Evolutionary conservation across 2,888 invertebrate species (phyloP).

Genomic region (Deroplatys truncata): DNA sequence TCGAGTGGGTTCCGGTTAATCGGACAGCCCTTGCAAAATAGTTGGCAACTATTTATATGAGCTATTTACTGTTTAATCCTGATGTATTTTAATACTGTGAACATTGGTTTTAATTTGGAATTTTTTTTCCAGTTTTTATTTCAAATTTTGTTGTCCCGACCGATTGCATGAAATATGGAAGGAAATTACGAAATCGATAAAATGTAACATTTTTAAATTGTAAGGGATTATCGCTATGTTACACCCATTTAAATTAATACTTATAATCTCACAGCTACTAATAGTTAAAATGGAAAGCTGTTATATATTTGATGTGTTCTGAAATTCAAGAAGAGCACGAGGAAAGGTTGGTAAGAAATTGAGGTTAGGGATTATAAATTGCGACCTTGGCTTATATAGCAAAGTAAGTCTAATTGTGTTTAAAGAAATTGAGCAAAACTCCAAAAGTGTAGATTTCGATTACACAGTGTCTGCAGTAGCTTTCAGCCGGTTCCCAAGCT

Average conservation of each 20-base stretch:
- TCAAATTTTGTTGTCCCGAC: not conserved
- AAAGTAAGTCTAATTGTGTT: too few species aligned
- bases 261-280: not conserved
- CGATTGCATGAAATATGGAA: not conserved
- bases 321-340: not conserved
- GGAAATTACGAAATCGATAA: not conserved
- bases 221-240: not conserved
- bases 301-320: not conserved
- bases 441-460: too few species aligned
- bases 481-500: too few species aligned
- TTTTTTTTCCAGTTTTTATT: not conserved
- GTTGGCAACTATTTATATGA: not conserved
- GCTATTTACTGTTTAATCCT: not conserved
- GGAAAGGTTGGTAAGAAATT: not conserved
- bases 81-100: not conserved
- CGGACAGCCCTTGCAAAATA: constrained; percentile 10
- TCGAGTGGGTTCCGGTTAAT: constrained; percentile 21
- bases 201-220: not conserved
- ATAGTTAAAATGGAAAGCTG: not conserved
- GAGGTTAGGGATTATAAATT: not conserved
- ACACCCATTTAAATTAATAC: not conserved
- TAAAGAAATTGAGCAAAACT: too few species aligned
- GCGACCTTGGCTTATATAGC: too few species aligned
- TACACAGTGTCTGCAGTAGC: too few species aligned
- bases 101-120: not conserved